Percentiles rank a stretch among this genome's conserved stretches.
phyloP scores from a whole-genome alignment of 2,888 invertebrate species.

The Polylopha cassiicola region DNA sequence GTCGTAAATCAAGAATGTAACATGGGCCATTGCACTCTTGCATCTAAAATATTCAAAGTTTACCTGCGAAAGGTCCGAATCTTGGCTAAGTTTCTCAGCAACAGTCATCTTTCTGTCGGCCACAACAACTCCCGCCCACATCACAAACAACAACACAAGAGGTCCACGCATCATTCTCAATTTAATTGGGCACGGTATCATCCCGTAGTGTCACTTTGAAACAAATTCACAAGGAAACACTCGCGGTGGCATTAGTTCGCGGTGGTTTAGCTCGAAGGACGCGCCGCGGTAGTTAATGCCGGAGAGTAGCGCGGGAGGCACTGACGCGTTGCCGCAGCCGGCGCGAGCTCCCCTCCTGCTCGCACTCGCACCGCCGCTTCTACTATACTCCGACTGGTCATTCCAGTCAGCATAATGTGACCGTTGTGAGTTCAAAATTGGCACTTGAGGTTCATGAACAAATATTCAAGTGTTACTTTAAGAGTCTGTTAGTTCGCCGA shows the following conservation, averaged over 20 bases:
- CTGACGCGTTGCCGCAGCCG: conserved; percentile 47
- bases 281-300: conserved; percentile 57
- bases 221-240: conserved; percentile 49
- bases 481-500: too few relatives aligned
- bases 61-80: conserved; percentile 83
- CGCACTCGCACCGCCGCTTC: conserved; percentile 37
- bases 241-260: conserved; percentile 40
- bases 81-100: conserved; percentile 80
- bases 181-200: conserved; percentile 35
- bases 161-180: conserved; percentile 48
- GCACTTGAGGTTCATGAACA: conserved; percentile 10
- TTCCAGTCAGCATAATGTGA: conserved; percentile 38
- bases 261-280: conserved; percentile 44
- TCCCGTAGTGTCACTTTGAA: conserved; percentile 42
- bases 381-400: conserved; percentile 47
- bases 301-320: conserved; percentile 47
- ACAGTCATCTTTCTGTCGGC: conserved; percentile 72
- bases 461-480: too few relatives aligned
- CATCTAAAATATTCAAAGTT: too few relatives aligned
- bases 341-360: conserved; percentile 45
- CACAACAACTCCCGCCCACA: conserved; percentile 45
- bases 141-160: conserved; percentile 62
- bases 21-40: too few relatives aligned
- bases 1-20: too few relatives aligned
- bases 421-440: conserved; percentile 51